phyloP scores from a whole-genome alignment of 2,888 invertebrate genomes.

The Phyto melanocephala region DNA sequence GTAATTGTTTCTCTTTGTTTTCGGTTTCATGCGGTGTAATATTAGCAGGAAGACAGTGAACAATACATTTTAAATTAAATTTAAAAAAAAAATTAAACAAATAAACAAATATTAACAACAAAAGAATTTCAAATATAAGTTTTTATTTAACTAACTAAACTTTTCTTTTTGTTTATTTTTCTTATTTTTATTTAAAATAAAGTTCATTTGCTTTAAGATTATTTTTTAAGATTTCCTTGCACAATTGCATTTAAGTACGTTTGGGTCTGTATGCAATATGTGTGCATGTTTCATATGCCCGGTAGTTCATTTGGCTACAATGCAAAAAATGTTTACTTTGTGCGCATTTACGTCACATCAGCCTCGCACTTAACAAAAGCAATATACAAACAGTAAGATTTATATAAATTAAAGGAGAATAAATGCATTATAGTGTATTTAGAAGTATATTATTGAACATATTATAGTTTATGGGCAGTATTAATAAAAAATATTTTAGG shows the following conservation, averaged over 20 bases:
- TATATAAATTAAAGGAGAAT: too few species aligned
- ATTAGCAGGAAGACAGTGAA: conserved; percentile 23
- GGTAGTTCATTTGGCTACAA: too few species aligned
- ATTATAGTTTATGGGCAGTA: too few species aligned
- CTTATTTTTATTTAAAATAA: conserved; percentile 32
- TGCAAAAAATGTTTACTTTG: too few species aligned
- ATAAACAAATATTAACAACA: conserved; percentile 23
- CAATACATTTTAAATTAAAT: conserved; percentile 25
- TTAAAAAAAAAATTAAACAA: neutral
- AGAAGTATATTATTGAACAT: too few species aligned
- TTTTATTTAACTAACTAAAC: conserved; percentile 55
- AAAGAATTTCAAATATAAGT: conserved; percentile 59
- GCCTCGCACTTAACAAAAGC: too few species aligned
- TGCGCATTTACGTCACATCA: too few species aligned
- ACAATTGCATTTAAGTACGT: conserved; percentile 15
- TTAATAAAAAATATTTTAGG: too few species aligned
- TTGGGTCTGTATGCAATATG: neutral
- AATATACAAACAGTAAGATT: too few species aligned
- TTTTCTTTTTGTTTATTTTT: conserved; percentile 25
- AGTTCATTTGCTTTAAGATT: conserved; percentile 54
- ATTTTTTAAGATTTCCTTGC: conserved; percentile 43
- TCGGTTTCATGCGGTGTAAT: conserved; percentile 31
- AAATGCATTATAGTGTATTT: too few species aligned
- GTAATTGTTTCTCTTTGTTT: neutral
- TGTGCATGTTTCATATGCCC: too few species aligned